Percentiles rank a stretch among this genome's conserved stretches.
These are phyloP conservation scores for Esox niger DNA, from an alignment of 2,113 vertebrate genomes.

Conservation along the genomic window DNA sequence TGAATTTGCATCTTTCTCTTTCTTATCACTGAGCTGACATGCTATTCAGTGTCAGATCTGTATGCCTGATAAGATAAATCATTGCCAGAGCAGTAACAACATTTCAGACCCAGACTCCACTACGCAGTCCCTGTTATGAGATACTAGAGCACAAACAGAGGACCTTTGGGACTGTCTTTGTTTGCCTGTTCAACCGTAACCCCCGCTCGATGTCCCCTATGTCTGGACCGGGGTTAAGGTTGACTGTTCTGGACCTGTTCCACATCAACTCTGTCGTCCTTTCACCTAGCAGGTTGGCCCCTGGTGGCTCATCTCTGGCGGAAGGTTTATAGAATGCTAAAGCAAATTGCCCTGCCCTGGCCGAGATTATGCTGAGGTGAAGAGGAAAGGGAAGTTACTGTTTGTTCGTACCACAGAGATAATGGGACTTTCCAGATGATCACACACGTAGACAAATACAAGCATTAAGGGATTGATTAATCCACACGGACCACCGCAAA, in stretches of 20 bases:
- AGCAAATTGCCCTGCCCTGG: slow-evolving; percentile 66
- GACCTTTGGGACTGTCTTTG: background rate
- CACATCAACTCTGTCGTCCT: slow-evolving; percentile 45
- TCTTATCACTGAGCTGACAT: slow-evolving; percentile 48
- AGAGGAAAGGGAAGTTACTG: slow-evolving; percentile 47
- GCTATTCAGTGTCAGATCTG: slow-evolving; percentile 43
- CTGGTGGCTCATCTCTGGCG: slow-evolving; percentile 41
- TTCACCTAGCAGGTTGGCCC: slow-evolving; percentile 51
- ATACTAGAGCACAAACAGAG: slow-evolving; percentile 13
- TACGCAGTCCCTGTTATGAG: background rate
- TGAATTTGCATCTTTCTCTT: slow-evolving; percentile 36
- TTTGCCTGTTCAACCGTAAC: slow-evolving; percentile 24
- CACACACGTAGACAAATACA: background rate
- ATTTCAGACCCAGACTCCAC: slow-evolving; percentile 7
- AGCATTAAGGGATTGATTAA: background rate
- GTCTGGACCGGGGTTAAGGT: slow-evolving; percentile 38
- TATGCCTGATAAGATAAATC: slow-evolving; percentile 38
- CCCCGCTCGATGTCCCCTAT: background rate
- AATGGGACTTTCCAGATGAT: slow-evolving; percentile 43
- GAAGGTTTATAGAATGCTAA: slow-evolving; percentile 43
- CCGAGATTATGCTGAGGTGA: slow-evolving; percentile 38
- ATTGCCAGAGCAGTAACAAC: slow-evolving; percentile 21
- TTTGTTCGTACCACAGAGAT: slow-evolving; percentile 55
- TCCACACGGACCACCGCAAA: background rate
- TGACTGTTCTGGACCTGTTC: slow-evolving; percentile 45